phyloP scores from a whole-genome alignment of 1,140 invertebrate genomes.

The Trichonephila clavata region DNA sequence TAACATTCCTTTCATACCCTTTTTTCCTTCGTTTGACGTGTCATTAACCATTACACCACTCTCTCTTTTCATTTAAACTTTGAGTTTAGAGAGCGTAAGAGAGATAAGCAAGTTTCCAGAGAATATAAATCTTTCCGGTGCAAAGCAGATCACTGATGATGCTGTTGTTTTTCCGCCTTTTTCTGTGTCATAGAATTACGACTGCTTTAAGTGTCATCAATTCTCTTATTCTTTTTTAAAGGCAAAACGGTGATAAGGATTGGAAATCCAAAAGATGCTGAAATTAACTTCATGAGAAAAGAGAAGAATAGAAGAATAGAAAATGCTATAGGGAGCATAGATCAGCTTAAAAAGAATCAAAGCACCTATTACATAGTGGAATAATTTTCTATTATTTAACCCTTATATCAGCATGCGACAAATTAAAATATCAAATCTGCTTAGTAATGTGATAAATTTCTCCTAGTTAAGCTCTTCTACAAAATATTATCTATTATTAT shows the following conservation, averaged over 20 bases:
- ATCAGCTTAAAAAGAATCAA: neutral
- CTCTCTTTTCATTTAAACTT: constrained; percentile 27
- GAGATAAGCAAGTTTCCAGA: constrained; percentile 34
- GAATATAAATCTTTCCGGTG: constrained; percentile 30
- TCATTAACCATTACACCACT: constrained; percentile 35
- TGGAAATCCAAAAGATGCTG: neutral
- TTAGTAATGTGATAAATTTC: neutral
- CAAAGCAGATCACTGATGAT: neutral
- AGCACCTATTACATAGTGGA: neutral
- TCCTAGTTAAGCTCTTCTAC: neutral
- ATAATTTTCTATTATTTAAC: neutral
- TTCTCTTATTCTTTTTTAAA: constrained; percentile 11
- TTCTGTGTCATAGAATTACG: neutral
- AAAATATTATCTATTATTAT: neutral
- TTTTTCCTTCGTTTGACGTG: constrained; percentile 2
- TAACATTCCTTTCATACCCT: neutral
- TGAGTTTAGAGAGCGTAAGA: constrained; percentile 35
- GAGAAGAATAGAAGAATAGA: neutral
- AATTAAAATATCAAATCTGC: neutral
- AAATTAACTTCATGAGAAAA: constrained; percentile 18
- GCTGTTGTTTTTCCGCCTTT: neutral
- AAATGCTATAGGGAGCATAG: no score
- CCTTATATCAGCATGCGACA: neutral
- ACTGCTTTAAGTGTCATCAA: constrained; percentile 14
- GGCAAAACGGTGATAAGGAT: neutral